Conservation (phyloP, 2,888 invertebrate genomes). For the Mongoloraphidia duomilia region DNA sequence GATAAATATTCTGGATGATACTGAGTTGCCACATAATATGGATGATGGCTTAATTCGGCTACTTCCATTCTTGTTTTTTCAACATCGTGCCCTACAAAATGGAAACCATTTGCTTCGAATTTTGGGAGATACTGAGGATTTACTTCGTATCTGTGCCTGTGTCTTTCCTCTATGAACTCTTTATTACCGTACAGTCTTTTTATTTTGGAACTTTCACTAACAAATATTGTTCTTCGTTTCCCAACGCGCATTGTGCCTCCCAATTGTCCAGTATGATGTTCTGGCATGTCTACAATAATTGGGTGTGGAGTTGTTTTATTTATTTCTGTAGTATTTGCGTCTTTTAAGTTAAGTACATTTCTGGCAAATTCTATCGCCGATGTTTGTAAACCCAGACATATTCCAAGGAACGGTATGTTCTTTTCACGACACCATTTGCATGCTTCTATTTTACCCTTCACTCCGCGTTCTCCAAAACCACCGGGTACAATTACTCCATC, state of each 20-base stretch:
- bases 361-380: slow-evolving; percentile 92
- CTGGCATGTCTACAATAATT: slow-evolving; percentile 96
- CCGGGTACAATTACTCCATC: slow-evolving; percentile 93
- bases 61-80: slow-evolving; percentile 90
- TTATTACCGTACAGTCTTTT: slow-evolving; percentile 63
- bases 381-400: slow-evolving; percentile 95
- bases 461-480: slow-evolving; percentile 91
- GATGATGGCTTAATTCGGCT: slow-evolving; percentile 71
- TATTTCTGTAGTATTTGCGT: slow-evolving; percentile 81
- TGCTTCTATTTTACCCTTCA: slow-evolving; percentile 91
- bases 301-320: slow-evolving; percentile 57
- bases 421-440: slow-evolving; percentile 86
- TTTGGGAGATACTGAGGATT: slow-evolving; percentile 73
- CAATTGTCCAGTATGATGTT: slow-evolving; percentile 82
- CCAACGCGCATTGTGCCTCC: slow-evolving; percentile 98
- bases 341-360: slow-evolving; percentile 59
- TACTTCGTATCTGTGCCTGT: slow-evolving; percentile 94
- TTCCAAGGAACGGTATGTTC: slow-evolving; percentile 83
- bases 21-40: slow-evolving; percentile 89
- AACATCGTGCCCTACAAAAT: slow-evolving; percentile 72
- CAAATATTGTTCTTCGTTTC: slow-evolving; percentile 75
- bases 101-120: slow-evolving; percentile 69
- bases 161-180: slow-evolving; percentile 78
- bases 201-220: slow-evolving; percentile 39
- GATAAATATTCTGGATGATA: slow-evolving; percentile 97